Conservation (phyloP, 1,140 invertebrate species). For the Neotoxoptera formosana region DNA sequence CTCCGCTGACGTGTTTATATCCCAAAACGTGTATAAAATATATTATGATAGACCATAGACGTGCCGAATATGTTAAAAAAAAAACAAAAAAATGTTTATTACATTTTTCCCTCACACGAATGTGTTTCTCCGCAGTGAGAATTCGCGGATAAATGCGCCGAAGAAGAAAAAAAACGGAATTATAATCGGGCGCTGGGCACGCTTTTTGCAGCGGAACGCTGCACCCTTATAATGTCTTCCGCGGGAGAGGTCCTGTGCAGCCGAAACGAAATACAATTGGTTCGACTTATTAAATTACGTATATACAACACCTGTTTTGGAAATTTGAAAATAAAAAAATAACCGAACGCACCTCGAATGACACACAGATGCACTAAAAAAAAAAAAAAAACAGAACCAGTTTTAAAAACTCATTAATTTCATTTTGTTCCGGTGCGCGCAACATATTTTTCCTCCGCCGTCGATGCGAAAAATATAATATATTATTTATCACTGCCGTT, state of each 20-base stretch:
- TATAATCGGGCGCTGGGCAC: constrained; percentile 31
- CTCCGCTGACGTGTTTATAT: constrained; percentile 14
- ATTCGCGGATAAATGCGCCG: neutral
- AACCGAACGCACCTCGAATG: constrained; percentile 40
- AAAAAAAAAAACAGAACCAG: constrained; percentile 51
- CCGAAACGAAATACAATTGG: constrained; percentile 52
- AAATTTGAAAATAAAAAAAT: constrained; percentile 37
- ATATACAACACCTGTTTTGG: constrained; percentile 54
- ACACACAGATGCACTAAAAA: constrained; percentile 49
- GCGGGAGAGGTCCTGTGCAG: neutral
- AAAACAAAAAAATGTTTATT: neutral
- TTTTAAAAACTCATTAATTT: constrained; percentile 58
- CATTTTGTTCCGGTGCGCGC: constrained; percentile 53
- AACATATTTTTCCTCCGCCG: constrained; percentile 15
- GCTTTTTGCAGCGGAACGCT: neutral
- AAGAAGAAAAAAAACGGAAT: neutral
- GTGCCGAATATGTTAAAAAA: constrained; percentile 4
- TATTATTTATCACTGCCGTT: constrained; percentile 40
- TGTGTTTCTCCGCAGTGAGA: neutral
- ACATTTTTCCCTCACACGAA: neutral
- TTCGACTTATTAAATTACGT: constrained; percentile 57
- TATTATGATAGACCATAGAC: neutral
- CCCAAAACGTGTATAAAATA: neutral
- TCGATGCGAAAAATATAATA: constrained; percentile 40
- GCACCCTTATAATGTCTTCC: neutral